phyloP scores from a whole-genome alignment of 2,797 vertebrate species.

The Diplodus puntazzo region DNA sequence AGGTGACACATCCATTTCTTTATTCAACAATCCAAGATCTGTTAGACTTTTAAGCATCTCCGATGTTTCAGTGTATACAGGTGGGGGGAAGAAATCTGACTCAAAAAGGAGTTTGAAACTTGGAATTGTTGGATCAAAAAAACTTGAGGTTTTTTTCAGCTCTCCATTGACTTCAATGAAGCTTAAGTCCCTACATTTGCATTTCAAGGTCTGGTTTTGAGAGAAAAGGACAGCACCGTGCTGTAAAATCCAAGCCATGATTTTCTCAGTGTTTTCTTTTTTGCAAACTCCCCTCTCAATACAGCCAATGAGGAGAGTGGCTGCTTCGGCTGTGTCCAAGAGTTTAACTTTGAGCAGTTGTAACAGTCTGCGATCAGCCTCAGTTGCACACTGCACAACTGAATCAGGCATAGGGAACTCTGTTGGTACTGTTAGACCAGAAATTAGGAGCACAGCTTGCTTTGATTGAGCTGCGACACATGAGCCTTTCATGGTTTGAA shows the following conservation, averaged over 20 bases:
- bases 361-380: conserved; percentile 84
- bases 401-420: conserved; percentile 83
- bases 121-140: conserved; percentile 84
- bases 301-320: conserved; percentile 73
- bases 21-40: conserved; percentile 82
- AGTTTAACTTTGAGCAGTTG: conserved; percentile 76
- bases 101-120: conserved; percentile 85
- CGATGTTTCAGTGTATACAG: conserved; percentile 63
- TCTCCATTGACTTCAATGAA: conserved; percentile 77
- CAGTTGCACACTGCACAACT: conserved; percentile 84
- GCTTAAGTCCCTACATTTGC: conserved; percentile 73
- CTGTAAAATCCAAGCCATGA: conserved; percentile 88
- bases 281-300: conserved; percentile 69
- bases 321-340: conserved; percentile 74
- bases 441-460: conserved; percentile 73
- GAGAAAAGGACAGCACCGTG: conserved; percentile 84
- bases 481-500: conserved; percentile 79
- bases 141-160: conserved; percentile 64
- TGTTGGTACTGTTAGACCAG: conserved; percentile 76
- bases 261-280: conserved; percentile 68
- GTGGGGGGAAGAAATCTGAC: conserved; percentile 83
- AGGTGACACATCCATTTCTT: conserved; percentile 78
- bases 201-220: conserved; percentile 78
- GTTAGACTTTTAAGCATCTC: conserved; percentile 82
- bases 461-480: conserved; percentile 72